phyloP scores from a whole-genome alignment of 2,113 vertebrate species.

The Platichthys flesus region DNA sequence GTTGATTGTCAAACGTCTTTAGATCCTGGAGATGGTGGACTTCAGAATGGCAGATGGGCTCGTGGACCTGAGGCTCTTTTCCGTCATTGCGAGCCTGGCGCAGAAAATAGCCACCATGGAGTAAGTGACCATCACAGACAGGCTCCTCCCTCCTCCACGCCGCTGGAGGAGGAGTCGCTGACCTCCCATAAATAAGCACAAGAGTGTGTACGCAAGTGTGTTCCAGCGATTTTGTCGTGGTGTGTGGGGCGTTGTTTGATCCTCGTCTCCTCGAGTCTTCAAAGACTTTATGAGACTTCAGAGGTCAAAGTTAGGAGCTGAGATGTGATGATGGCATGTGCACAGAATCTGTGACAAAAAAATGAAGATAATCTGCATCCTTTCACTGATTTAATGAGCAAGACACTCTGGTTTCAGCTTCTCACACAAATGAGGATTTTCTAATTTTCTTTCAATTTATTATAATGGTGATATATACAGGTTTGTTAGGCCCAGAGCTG shows the following conservation, averaged over 20 bases:
- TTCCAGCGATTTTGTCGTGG: conserved; percentile 38
- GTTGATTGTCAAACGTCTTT: neutral
- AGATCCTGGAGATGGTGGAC: conserved; percentile 95
- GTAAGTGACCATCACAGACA: conserved; percentile 85
- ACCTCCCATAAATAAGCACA: conserved; percentile 68
- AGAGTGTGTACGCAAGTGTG: conserved; percentile 53
- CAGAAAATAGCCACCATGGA: conserved; percentile 91
- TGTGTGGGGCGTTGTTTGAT: conserved; percentile 60
- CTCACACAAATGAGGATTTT: no score
- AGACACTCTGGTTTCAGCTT: no score
- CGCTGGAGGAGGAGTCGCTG: conserved; percentile 77
- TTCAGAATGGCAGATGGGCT: conserved; percentile 94
- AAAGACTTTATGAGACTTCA: conserved; percentile 11
- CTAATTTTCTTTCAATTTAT: no score
- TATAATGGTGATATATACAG: no score
- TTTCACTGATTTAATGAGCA: no score
- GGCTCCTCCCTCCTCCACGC: conserved; percentile 81
- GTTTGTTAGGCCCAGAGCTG: no score
- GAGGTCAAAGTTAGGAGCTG: conserved; percentile 2
- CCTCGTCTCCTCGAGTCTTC: neutral
- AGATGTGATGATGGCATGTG: no score
- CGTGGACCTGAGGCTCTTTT: conserved; percentile 93
- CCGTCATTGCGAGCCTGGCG: conserved; percentile 90
- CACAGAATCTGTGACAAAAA: no score
- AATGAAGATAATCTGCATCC: no score